phyloP scores from a whole-genome alignment of 1,140 invertebrate genomes.

The Pseudomyrmex flavicornis region DNA sequence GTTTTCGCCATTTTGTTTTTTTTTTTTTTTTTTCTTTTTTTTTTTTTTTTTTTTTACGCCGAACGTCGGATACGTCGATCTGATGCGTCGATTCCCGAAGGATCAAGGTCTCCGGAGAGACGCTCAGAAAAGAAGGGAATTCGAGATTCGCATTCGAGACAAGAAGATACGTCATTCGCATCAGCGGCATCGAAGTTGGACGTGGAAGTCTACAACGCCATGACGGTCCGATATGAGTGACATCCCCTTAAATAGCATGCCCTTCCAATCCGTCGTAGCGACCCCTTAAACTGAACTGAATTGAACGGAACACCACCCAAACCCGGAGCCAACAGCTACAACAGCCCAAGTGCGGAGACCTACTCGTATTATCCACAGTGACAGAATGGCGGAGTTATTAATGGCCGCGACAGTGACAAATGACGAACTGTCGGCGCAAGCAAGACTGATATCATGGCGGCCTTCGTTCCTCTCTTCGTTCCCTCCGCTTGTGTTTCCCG shows the following conservation, averaged over 20 bases:
- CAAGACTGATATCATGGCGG: slow-evolving; percentile 86
- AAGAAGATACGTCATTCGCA: slow-evolving; percentile 43
- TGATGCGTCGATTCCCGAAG: slow-evolving; percentile 2
- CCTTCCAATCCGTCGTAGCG: slow-evolving; percentile 81
- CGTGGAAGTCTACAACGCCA: slow-evolving; percentile 78
- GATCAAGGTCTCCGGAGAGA: slow-evolving; percentile 3
- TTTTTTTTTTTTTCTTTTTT: slow-evolving; percentile 54
- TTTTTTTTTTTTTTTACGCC: not conserved
- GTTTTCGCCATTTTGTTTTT: slow-evolving; percentile 62
- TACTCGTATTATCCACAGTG: slow-evolving; percentile 86
- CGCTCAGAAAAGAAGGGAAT: slow-evolving; percentile 13
- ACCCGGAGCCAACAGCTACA: slow-evolving; percentile 76
- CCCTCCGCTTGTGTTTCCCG: slow-evolving; percentile 65
- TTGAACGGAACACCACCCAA: slow-evolving; percentile 83
- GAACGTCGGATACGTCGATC: not conserved
- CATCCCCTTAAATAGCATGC: slow-evolving; percentile 82
- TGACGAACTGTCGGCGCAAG: slow-evolving; percentile 86
- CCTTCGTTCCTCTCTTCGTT: slow-evolving; percentile 81
- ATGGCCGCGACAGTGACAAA: slow-evolving; percentile 86
- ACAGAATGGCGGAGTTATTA: slow-evolving; percentile 85
- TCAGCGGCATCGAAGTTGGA: slow-evolving; percentile 77
- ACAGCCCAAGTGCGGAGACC: slow-evolving; percentile 80
- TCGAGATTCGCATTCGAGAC: slow-evolving; percentile 23
- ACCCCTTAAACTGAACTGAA: slow-evolving; percentile 83
- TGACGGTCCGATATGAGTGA: slow-evolving; percentile 83